Evolutionary conservation across 1,140 invertebrate species (phyloP).

Genomic region (Stenopsyche tienmushanensis): DNA sequence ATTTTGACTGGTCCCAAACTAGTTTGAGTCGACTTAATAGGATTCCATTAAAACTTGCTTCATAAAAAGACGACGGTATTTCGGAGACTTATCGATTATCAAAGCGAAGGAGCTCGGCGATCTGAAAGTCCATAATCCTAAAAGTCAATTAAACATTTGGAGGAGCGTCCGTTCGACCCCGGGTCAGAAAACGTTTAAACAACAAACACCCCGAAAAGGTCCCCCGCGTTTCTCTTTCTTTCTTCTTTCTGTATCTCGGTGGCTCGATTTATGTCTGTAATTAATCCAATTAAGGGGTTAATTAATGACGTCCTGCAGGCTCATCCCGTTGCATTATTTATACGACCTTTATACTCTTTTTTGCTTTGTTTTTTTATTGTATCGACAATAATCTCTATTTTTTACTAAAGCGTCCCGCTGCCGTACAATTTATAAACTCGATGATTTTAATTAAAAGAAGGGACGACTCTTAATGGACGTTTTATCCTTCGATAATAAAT

Average conservation of each 20-base stretch:
- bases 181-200: background rate
- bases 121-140: too few species aligned
- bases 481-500: too few species aligned
- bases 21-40: too few species aligned
- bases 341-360: constrained; percentile 12
- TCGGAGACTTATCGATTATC: too few species aligned
- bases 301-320: constrained; percentile 30
- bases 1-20: too few species aligned
- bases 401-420: background rate
- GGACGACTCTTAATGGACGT: too few species aligned
- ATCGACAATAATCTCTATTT: background rate
- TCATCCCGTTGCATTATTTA: constrained; percentile 27
- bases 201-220: background rate
- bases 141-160: background rate
- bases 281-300: constrained; percentile 32
- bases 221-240: background rate
- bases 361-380: constrained; percentile 1
- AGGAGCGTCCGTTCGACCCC: background rate
- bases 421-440: too few species aligned
- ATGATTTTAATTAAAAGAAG: too few species aligned
- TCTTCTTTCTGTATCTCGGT: constrained; percentile 14
- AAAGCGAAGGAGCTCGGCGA: too few species aligned
- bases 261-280: constrained; percentile 28
- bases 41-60: too few species aligned
- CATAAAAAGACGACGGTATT: too few species aligned